Evolutionary conservation across 53 echinoderm and acorn worm species (phyloP).

Genomic region (Crossaster papposus): DNA sequence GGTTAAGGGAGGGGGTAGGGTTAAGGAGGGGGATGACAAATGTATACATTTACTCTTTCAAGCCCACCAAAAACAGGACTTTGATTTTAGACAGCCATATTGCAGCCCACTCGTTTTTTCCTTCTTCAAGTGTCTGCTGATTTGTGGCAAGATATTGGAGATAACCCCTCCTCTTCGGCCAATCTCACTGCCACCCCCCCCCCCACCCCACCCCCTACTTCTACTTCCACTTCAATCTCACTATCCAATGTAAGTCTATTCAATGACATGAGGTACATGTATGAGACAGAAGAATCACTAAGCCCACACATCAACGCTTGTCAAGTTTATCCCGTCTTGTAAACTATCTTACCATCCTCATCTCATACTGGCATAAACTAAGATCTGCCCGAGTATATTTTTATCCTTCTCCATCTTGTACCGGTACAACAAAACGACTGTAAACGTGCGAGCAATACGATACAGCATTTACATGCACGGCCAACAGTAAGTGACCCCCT

Average conservation of each 20-base stretch:
- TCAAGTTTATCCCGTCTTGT: neutral
- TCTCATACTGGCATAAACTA: neutral
- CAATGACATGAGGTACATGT: neutral
- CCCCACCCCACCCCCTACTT: no score
- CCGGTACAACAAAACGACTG: neutral
- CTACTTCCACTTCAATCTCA: neutral
- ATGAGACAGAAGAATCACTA: neutral
- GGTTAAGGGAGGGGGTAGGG: no score
- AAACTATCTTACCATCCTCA: neutral
- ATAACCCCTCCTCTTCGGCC: neutral
- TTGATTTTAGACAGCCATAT: neutral
- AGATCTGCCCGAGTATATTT: neutral
- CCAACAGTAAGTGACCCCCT: neutral
- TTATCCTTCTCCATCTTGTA: neutral
- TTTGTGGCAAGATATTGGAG: conserved; percentile 10
- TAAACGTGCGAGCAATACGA: no score
- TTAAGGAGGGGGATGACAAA: no score
- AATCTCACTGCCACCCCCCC: neutral
- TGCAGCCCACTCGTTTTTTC: neutral
- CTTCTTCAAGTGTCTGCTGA: neutral
- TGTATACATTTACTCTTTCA: neutral
- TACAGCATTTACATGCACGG: neutral
- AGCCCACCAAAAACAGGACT: neutral
- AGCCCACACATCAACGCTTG: conserved; percentile 11
- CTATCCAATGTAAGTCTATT: neutral